Evolutionary conservation across 2,888 invertebrate species (phyloP), one percentile per base, ranked within the genome.

Genomic region (Spisula subtruncata): DNA sequence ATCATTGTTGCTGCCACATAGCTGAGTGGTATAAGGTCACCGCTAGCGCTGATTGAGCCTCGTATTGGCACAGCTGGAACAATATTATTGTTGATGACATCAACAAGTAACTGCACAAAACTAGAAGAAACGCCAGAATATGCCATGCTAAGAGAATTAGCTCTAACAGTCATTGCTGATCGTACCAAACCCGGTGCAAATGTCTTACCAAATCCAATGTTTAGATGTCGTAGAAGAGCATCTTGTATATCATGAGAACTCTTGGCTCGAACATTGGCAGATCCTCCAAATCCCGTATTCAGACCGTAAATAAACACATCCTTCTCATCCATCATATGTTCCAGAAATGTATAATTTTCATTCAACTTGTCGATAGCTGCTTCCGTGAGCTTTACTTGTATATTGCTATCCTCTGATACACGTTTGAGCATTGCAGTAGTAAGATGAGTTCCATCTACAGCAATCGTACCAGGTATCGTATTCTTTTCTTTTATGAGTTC

Each of bases 31-130:
- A 94, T 92, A 25, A 95, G 92, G 85, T 94, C 95, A 12, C 94
- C 95, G 66, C 94, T 94, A 71, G 95, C 94, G 71, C 94, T 93
- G 51, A 95, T 89, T 2, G 94, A 92, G 14, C 95, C 95, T 81
- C 94, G 71, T 51, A 93, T 83, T 0, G 95, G 95, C 6, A 94
- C 93, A 0, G 90, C 84, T 0, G 95, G 95, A 4, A 92, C 83
- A 20, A 94, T 91, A 81, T 93, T 92, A 56, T 88, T 35, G 88
- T 92, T 93, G 32, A 94, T 83, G 91, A 94, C 90, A n/a, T 87
- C 91, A 32, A 90, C 83, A 10, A 94, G 87, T 18, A 90, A 85
- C 18, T 93, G 87, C 1, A 89, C 85, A n/a, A 93, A 90, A 12
- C 83, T 88, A 14, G 89, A 89, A 16, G 93, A 87, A 14, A 94